phyloP scores from a whole-genome alignment of 2,797 vertebrate genomes.

The Spheniscus humboldti region DNA sequence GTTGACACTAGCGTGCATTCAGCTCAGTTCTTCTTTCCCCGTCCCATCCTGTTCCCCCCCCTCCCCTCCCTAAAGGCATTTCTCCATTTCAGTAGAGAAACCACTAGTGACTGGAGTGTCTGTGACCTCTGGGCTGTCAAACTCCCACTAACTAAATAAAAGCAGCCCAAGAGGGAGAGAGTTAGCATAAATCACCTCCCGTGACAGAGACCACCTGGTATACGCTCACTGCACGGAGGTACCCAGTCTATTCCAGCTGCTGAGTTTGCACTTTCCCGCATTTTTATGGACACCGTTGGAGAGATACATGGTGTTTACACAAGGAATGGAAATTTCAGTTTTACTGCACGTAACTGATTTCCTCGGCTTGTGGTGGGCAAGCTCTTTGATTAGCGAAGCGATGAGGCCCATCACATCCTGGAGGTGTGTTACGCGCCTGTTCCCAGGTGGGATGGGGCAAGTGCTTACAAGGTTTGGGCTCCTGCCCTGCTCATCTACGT shows the following conservation, averaged over 20 bases:
- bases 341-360: neutral
- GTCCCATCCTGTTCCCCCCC: neutral
- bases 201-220: constrained; percentile 76
- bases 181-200: constrained; percentile 66
- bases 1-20: constrained; percentile 40
- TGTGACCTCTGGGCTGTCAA: constrained; percentile 70
- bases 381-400: neutral
- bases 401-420: rapidly evolving
- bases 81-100: constrained; percentile 68
- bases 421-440: neutral
- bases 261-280: constrained; percentile 48
- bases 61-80: constrained; percentile 66
- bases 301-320: constrained; percentile 64
- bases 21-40: neutral
- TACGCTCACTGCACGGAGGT: constrained; percentile 30
- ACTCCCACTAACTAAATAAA: constrained; percentile 74
- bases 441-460: neutral
- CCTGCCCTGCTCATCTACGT: rapidly evolving
- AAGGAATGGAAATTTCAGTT: constrained; percentile 55
- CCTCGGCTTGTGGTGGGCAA: neutral
- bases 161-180: constrained; percentile 66
- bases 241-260: constrained; percentile 42
- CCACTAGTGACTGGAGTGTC: constrained; percentile 70
- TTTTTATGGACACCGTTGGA: constrained; percentile 55
- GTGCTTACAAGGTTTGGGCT: neutral